These are phyloP conservation scores for Apamea monoglypha DNA, from an alignment of 2,888 invertebrate genomes.

Conservation along the genomic window DNA sequence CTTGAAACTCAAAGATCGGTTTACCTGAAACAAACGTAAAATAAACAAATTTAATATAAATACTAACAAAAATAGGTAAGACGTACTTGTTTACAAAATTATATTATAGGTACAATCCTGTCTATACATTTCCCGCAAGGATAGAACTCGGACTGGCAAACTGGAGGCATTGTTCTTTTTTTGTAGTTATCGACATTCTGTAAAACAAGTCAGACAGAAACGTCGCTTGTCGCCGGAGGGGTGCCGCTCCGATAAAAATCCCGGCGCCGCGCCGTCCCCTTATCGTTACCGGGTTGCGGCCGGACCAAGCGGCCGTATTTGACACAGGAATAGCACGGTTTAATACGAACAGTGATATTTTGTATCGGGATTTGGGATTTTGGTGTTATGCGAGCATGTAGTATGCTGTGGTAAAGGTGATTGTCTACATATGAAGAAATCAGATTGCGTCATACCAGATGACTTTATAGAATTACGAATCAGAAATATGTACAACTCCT, in stretches of 20 bases:
- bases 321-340: constrained; percentile 19
- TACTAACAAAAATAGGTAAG: background rate
- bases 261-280: constrained; percentile 10
- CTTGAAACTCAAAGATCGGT: background rate
- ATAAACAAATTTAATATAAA: background rate
- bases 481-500: too few species aligned
- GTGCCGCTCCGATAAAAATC: constrained; percentile 42
- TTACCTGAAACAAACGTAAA: constrained; percentile 50
- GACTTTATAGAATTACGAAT: too few species aligned
- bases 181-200: constrained; percentile 37
- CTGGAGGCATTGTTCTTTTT: constrained; percentile 39
- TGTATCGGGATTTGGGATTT: background rate
- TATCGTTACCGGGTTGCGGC: constrained; percentile 24
- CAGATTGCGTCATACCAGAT: background rate
- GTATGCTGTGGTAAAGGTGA: background rate
- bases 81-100: background rate
- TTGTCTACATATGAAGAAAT: background rate
- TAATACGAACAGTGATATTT: constrained; percentile 1
- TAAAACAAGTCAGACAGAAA: constrained; percentile 40
- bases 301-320: constrained; percentile 18
- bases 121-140: constrained; percentile 13
- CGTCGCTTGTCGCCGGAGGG: constrained; percentile 27
- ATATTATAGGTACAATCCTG: background rate
- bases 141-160: background rate
- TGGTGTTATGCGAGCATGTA: background rate